Evolutionary conservation across 2,888 invertebrate species (phyloP), one percentile per base, ranked within the genome.

Genomic region (Leptinotarsa rubiginosa): DNA sequence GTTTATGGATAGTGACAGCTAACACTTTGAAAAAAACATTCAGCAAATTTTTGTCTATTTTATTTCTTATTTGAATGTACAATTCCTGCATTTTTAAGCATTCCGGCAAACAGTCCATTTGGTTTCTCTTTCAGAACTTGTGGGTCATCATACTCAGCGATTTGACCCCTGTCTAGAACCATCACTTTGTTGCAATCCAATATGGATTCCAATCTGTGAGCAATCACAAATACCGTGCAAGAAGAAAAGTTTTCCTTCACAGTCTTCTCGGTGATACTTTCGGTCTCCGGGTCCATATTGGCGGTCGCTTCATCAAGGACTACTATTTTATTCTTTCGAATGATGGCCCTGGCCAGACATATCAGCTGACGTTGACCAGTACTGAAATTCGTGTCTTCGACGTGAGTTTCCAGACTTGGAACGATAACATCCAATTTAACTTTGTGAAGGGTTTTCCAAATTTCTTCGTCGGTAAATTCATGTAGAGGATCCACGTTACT

Each of bases 11-110:
- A 25, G 25, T 25, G 10, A 31, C 31, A 31, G 31, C 31, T 31
- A 31, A 7, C 31, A 31, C 1, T 7, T 31, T 10, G 20, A 20
- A 25, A 25, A 31, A 31, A 31, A 7, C 13, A 10, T 25, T 13
- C 16, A 25, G 31, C 0, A 16, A 64, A 22, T 10, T 25, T 65
- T 18, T 54, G 41, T 18, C n/a, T 12, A 49, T 50, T 50, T 16
- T 50, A 50, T 50, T 50, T 13, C 16, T 50, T 50, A 50, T 16
- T 50, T 4, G 49, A 50, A 50, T 13, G 31, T 10, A 72, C 18
- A 59, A 75, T 66, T 22, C 94, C 94, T 0, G 92, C 92, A 83
- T 94, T 92, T 62, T 92, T 90, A 1, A 94, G 92, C 81, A 95
- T 87, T 16, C 90, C 87, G 78, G 92, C 91, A 83, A 95, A 91